These are phyloP conservation scores for Ptiloglossa arizonensis DNA, from an alignment of 1,140 invertebrate genomes.

Conservation along the genomic window DNA sequence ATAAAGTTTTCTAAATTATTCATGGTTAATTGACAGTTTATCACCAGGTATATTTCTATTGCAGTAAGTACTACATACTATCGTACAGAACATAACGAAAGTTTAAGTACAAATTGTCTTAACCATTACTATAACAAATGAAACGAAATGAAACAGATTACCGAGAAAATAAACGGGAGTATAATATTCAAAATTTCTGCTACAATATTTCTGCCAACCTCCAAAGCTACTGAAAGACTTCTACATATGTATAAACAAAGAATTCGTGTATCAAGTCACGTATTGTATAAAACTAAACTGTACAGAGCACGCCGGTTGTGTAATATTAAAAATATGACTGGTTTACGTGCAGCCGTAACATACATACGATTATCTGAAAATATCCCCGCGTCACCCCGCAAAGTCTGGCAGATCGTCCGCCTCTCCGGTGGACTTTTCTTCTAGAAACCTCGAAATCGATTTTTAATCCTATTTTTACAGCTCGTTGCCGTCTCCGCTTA, in stretches of 20 bases:
- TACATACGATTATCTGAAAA: conserved; percentile 62
- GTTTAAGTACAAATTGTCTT: not conserved
- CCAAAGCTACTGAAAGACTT: conserved; percentile 23
- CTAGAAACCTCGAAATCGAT: conserved; percentile 53
- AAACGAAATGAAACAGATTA: not conserved
- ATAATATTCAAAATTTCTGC: conserved; percentile 2
- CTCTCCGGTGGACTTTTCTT: conserved; percentile 38
- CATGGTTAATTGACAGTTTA: conserved; percentile 34
- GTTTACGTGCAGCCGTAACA: conserved; percentile 3
- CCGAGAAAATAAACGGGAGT: not conserved
- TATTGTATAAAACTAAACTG: not conserved
- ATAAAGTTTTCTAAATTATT: not conserved
- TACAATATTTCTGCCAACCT: conserved; percentile 37
- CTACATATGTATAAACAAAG: conserved; percentile 39
- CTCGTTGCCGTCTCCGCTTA: not conserved
- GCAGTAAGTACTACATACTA: not conserved
- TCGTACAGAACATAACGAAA: not conserved
- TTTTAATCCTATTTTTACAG: conserved; percentile 41
- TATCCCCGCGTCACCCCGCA: conserved; percentile 58
- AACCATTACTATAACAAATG: not conserved
- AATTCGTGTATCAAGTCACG: conserved; percentile 18
- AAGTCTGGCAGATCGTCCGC: conserved; percentile 50
- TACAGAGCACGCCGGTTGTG: not conserved
- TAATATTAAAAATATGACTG: conserved; percentile 1
- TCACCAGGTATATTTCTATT: not conserved